Evolutionary conservation across 2,113 vertebrate species (phyloP).

Genomic region (Pimephales promelas): DNA sequence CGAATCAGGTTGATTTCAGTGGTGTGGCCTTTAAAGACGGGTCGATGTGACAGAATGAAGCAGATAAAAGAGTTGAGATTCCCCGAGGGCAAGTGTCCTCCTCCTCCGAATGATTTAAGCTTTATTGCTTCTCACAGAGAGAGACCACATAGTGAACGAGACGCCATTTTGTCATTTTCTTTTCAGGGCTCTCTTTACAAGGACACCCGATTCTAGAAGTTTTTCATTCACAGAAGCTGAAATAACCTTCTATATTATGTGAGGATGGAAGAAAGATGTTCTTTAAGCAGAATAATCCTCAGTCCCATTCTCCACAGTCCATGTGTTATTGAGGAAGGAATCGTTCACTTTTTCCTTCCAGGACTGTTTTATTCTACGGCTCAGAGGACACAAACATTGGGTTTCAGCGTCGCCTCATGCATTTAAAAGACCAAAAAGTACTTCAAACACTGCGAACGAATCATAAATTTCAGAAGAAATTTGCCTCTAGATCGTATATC

Average conservation of each 20-base stretch:
- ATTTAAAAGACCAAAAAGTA: constrained; percentile 12
- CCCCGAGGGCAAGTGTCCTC: constrained; percentile 19
- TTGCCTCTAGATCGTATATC: too few species aligned
- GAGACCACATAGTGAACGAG: background rate
- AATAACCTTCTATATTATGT: constrained; percentile 47
- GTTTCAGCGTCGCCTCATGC: background rate
- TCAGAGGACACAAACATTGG: constrained; percentile 20
- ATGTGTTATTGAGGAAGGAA: constrained; percentile 22
- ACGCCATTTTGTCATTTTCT: constrained; percentile 31
- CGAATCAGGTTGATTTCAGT: background rate
- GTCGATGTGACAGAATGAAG: constrained; percentile 26
- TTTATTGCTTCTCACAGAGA: constrained; percentile 46
- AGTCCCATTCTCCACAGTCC: constrained; percentile 38
- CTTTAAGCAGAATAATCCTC: constrained; percentile 37
- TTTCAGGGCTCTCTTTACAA: background rate
- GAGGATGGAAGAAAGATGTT: constrained; percentile 48
- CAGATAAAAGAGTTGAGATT: background rate
- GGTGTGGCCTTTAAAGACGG: constrained; percentile 20
- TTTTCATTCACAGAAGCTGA: constrained; percentile 43
- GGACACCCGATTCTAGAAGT: constrained; percentile 24
- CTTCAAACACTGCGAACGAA: background rate
- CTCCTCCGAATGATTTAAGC: constrained; percentile 49
- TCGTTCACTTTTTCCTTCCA: background rate
- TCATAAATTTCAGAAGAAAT: background rate
- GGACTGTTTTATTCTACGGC: constrained; percentile 28